These are phyloP conservation scores for Acropternis orthonyx DNA, from an alignment of 2,797 vertebrate species.

Conservation along the genomic window DNA sequence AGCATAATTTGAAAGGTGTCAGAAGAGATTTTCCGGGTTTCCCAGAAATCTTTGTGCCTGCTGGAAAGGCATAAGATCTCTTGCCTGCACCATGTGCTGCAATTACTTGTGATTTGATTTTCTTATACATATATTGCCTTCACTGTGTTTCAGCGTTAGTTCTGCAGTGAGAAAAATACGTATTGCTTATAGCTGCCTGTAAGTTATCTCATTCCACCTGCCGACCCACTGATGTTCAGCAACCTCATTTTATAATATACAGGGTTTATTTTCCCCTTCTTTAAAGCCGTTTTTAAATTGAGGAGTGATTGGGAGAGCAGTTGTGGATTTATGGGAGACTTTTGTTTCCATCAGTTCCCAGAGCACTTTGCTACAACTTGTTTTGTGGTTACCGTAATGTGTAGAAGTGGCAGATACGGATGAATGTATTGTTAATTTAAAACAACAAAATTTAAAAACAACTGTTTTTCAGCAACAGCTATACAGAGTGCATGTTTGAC, in stretches of 20 bases:
- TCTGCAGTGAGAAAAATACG: not conserved
- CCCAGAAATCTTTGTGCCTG: not conserved
- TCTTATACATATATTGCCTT: not conserved
- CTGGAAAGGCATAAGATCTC: not conserved
- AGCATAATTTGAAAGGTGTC: not conserved
- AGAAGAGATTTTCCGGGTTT: not conserved
- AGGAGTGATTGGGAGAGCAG: not conserved
- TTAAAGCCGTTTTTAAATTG: not conserved
- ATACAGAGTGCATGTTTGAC: not conserved
- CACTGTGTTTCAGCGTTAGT: not conserved
- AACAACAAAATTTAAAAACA: not conserved
- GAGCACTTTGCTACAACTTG: not conserved
- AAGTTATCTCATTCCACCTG: not conserved
- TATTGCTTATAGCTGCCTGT: not conserved
- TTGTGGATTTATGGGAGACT: not conserved
- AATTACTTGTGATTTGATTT: not conserved
- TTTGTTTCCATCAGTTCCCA: not conserved
- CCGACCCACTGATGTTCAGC: not conserved
- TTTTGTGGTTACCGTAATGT: not conserved
- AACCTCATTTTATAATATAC: not conserved
- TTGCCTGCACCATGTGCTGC: not conserved
- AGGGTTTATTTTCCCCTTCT: fast-evolving
- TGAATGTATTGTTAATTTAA: not conserved
- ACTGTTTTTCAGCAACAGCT: not conserved
- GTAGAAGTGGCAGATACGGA: not conserved